Conservation (phyloP, 2,888 invertebrate genomes). For the Poecilobothrus nobilitatus region DNA sequence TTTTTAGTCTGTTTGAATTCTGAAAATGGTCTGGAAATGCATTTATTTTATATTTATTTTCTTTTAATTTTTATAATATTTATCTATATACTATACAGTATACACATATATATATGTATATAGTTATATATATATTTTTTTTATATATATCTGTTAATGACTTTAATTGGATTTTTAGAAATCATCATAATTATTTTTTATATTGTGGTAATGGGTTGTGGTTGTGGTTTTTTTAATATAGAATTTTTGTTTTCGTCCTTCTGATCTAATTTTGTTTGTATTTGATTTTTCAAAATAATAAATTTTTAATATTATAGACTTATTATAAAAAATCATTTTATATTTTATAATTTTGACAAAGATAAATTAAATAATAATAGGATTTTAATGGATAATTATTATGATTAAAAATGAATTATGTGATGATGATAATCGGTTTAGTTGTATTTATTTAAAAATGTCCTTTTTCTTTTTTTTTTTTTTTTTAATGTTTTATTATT, state of each 20-base stretch:
- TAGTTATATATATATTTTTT: neutral
- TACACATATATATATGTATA: too few relatives aligned
- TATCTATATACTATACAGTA: too few relatives aligned
- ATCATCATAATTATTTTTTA: neutral
- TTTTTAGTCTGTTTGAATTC: too few relatives aligned
- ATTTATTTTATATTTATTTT: neutral
- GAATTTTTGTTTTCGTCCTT: too few relatives aligned
- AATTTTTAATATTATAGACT: too few relatives aligned
- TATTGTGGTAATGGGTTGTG: neutral
- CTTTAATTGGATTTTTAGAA: neutral
- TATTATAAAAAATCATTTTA: neutral
- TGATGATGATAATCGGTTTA: neutral
- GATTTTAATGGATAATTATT: neutral
- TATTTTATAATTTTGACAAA: neutral
- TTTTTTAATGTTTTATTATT: too few relatives aligned
- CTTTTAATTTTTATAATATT: neutral
- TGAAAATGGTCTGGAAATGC: too few relatives aligned
- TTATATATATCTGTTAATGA: neutral
- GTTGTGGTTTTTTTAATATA: too few relatives aligned
- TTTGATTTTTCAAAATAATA: neutral
- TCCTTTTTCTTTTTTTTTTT: too few relatives aligned
- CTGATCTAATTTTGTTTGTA: too few relatives aligned
- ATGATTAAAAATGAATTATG: neutral
- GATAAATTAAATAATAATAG: neutral
- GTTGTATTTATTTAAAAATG: too few relatives aligned